phyloP scores from a whole-genome alignment of 2,888 invertebrate genomes.

The Tuberolachnus salignus region DNA sequence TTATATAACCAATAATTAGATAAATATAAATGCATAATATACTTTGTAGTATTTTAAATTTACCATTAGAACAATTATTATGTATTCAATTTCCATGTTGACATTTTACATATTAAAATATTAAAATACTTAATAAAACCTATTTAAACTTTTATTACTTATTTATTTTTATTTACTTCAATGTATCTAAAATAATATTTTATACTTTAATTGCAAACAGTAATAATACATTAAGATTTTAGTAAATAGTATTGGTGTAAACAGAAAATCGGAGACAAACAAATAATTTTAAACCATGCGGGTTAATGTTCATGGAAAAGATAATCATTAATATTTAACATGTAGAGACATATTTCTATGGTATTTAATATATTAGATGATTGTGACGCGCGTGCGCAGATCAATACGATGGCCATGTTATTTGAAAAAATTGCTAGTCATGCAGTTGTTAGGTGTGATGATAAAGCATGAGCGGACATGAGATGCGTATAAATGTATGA shows the following conservation, averaged over 20 bases:
- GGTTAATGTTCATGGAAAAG: background rate
- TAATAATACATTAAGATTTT: no score
- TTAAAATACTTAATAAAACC: background rate
- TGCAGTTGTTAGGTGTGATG: background rate
- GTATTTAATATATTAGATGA: background rate
- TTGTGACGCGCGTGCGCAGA: conserved; percentile 26
- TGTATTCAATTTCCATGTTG: background rate
- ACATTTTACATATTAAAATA: background rate
- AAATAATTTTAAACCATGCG: background rate
- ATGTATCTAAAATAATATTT: no score
- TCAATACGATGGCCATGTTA: conserved; percentile 2
- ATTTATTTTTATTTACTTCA: no score
- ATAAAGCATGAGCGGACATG: no score
- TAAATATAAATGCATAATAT: background rate
- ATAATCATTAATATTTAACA: background rate
- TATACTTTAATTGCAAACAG: no score
- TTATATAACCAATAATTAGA: background rate
- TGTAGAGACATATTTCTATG: no score
- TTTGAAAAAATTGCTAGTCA: conserved; percentile 27
- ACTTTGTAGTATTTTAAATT: background rate
- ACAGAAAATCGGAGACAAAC: background rate
- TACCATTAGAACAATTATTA: no score
- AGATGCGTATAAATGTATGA: background rate
- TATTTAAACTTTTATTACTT: background rate
- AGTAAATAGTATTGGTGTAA: no score